phyloP scores from a whole-genome alignment of 2,113 vertebrate genomes.

The Drymodes brunneopygia region DNA sequence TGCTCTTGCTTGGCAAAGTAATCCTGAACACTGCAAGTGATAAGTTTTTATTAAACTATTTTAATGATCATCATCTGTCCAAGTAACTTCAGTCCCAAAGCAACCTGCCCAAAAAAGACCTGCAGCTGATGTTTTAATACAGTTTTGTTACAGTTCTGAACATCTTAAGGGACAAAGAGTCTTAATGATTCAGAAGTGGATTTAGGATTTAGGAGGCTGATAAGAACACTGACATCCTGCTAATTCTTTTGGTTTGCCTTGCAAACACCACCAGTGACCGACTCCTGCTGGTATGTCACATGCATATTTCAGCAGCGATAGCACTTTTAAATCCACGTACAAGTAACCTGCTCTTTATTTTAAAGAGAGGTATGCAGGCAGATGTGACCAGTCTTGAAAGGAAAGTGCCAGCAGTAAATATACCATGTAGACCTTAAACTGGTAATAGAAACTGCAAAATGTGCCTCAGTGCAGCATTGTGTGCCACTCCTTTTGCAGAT shows the following conservation, averaged over 20 bases:
- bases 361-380: neutral
- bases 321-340: neutral
- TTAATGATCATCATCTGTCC: neutral
- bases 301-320: neutral
- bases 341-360: neutral
- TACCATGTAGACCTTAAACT: neutral
- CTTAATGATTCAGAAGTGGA: neutral
- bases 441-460: neutral
- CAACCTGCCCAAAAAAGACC: accelerated
- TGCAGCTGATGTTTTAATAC: neutral
- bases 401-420: neutral
- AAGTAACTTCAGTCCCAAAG: neutral
- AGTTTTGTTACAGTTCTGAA: neutral
- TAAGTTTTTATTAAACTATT: neutral
- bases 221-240: neutral
- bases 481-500: neutral
- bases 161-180: neutral
- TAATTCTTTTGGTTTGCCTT: neutral
- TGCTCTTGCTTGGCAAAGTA: neutral
- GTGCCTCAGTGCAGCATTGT: neutral
- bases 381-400: neutral
- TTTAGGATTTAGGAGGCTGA: neutral
- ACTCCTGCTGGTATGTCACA: neutral
- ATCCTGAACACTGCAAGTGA: neutral
- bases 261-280: neutral